phyloP scores from a whole-genome alignment of 2,797 vertebrate genomes.

The Cryptoprocta ferox region DNA sequence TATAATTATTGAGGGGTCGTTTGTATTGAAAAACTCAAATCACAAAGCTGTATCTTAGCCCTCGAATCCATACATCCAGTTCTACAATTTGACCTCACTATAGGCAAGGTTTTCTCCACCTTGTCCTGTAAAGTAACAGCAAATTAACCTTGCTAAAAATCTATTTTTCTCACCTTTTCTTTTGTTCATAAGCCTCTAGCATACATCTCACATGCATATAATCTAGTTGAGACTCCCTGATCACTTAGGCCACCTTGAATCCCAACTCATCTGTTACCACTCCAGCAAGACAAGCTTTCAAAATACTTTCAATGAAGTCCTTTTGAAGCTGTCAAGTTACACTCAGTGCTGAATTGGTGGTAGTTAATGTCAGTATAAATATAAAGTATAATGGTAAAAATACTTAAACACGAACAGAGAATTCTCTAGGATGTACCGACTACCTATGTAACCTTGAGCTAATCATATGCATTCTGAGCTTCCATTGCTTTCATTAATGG shows the following conservation, averaged over 20 bases:
- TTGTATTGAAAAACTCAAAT: background rate
- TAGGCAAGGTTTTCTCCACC: background rate
- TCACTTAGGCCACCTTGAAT: background rate
- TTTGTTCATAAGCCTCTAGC: background rate
- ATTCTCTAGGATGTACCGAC: background rate
- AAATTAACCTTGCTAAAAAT: constrained; percentile 3
- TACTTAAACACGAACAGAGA: background rate
- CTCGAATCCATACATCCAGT: background rate
- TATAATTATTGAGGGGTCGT: background rate
- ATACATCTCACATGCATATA: background rate
- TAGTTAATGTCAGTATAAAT: background rate
- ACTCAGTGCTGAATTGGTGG: background rate
- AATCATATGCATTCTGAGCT: background rate
- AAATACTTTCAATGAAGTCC: background rate
- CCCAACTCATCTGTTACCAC: background rate
- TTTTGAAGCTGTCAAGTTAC: background rate
- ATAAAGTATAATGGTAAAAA: background rate
- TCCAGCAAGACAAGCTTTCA: background rate
- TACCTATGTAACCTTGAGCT: background rate
- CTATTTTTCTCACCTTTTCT: background rate
- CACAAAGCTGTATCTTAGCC: background rate
- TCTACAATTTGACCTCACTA: background rate
- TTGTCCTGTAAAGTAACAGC: background rate
- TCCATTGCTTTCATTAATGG: background rate
- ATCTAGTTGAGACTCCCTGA: background rate